Conservation (phyloP, 2,888 invertebrate species). For the Arctia plantaginis region DNA sequence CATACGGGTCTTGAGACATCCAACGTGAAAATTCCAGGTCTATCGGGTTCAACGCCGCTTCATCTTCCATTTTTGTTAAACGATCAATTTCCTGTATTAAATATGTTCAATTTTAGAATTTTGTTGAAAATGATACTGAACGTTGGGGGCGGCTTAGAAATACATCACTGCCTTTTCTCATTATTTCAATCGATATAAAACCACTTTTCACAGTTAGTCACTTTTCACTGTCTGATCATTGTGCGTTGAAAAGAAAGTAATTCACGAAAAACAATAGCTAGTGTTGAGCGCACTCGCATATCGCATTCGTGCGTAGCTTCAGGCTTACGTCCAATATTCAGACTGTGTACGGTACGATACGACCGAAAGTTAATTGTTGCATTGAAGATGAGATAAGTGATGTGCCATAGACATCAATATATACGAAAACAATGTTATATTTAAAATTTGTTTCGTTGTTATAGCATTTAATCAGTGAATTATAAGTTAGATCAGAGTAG, state of each 20-base stretch:
- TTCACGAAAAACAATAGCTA: not conserved
- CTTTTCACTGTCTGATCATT: not conserved
- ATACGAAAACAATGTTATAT: not conserved
- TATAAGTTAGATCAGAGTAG: too few species aligned
- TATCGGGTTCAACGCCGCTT: conserved; percentile 45
- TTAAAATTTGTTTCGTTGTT: too few species aligned
- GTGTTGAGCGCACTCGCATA: not conserved
- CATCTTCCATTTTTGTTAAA: conserved; percentile 61
- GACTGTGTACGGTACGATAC: not conserved
- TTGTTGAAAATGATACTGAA: not conserved
- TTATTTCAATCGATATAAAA: not conserved
- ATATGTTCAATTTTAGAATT: not conserved
- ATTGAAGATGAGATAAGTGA: not conserved
- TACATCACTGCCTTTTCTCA: not conserved
- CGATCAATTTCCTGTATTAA: conserved; percentile 66
- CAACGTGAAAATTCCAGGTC: conserved; percentile 53
- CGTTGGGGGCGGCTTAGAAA: not conserved
- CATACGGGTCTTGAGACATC: conserved; percentile 48
- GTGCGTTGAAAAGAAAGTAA: not conserved
- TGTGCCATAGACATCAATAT: not conserved
- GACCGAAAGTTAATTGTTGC: not conserved
- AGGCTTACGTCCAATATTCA: not conserved
- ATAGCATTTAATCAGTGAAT: too few species aligned
- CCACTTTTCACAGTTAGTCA: not conserved
- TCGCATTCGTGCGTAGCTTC: not conserved